Base-by-base conservation (phyloP, 2,113 vertebrate species). In the Poeciliopsis retropinna region DNA sequence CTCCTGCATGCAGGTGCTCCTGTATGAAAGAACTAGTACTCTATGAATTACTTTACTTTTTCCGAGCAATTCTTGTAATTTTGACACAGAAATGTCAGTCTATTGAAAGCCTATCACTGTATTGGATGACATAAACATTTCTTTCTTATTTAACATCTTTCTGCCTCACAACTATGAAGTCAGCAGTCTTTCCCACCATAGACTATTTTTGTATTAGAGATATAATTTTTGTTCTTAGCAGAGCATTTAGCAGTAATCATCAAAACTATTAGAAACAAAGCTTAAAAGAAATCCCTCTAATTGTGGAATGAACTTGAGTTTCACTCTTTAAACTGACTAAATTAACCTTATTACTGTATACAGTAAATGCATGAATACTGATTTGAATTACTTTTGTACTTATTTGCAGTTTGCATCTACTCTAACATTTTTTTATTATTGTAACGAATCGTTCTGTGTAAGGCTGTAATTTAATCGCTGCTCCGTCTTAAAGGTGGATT, bases 401-500 rank as follows among this genome's bases (percentile, higher is more conserved):
- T 31, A 54, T 70, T 37, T 61, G 15, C 13, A 47, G 51, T 72
- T 70, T 69, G 44, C 57, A 9, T 15, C 51, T n/a, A 39, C 30
- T 39, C 22, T 28, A 60, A 22, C 54, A n/a, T 65, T 69, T 75
- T 8, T 27, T 66, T 34, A 13, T 34, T 27, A 15, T 73, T 47
- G n/a, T 37, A 51, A 7, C 57, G 47, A 13, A 27, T 73, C n/a
- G 28, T 13, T 60, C 60, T 1, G 28, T 51, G 1, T 14, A 41
- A 44, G 14, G 32, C 31, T 60, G 28, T 8, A n/a, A 73, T 74
- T 68, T 74, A 44, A 60, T 27, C 31, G 27, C 62, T 67, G 19
- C 34, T 54, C 37, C 37, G 54, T 67, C 60, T 68, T 67, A 77
- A 75, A 72, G 54, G n/a, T 83, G 29, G 69, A 67, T 34, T 25